Evolutionary conservation across 2,888 invertebrate species (phyloP), one percentile per base, ranked within the genome.

Genomic region (Hyles lineata): DNA sequence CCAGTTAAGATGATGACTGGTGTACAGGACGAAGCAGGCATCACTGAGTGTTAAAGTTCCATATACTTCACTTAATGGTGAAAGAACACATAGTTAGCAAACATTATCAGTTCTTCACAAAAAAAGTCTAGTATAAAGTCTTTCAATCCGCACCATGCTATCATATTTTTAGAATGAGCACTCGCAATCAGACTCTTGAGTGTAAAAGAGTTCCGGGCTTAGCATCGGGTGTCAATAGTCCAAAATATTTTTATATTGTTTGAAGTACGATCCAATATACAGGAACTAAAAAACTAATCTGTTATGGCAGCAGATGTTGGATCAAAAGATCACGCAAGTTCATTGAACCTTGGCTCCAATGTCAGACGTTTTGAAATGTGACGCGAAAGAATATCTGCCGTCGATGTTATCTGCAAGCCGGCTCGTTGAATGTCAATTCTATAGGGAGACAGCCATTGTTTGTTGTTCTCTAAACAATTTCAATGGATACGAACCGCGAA

Each of bases 391-490:
- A 67, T 67, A 50, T 61, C 25, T 9, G 32, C 62, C n/a, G 43
- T 17, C 43, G 67, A 67, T 67, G 43, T 17, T 67, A 67, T 67
- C 67, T 15, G 50, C 6, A 17, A 1, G n/a, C 67, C 9, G 63
- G 63, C 67, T 50, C 21, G 23, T 50, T 67, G 50, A 67, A 67
- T 67, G 67, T 67, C 50, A 67, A 67, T 67, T 67, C 67, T 67
- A 67, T 67, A 7, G 67, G 32, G 17, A 61, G 5, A 7, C 43
- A 23, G 23, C 63, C 21, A 63, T 67, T 67, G 67, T 67, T 67
- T 63, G 63, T 67, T 67, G 62, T 62, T 62, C 62, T 50, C 43
- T 67, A 67, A 67, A 67, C 67, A 67, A 62, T 62, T 67, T 21
- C 67, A 67, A 67, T 67, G 50, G 50, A 50, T 23, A 50, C 67